Evolutionary conservation across 2,797 vertebrate species (phyloP).

Genomic region (Perodicticus potto): DNA sequence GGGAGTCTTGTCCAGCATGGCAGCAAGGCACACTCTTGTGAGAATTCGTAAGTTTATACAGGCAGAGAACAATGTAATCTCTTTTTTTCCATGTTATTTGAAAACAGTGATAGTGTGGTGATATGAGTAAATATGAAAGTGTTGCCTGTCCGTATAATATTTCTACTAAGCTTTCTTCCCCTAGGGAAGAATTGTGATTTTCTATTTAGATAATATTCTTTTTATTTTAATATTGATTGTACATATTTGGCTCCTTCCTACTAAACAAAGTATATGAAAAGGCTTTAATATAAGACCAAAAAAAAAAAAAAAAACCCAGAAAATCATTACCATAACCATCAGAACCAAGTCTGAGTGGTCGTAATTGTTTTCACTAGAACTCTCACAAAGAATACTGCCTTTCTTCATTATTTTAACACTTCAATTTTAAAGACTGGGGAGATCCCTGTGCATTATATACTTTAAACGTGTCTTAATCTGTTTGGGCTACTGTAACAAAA

Average conservation of each 20-base stretch:
- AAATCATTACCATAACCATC: not conserved
- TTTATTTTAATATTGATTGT: not conserved
- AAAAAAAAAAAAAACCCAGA: constrained; percentile 21
- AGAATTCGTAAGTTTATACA: constrained; percentile 55
- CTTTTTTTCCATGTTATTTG: not conserved
- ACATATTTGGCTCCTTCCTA: not conserved
- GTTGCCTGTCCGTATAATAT: not conserved
- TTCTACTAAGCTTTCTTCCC: not conserved
- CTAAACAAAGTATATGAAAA: not conserved
- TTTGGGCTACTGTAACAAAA: not conserved
- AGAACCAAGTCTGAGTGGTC: not conserved
- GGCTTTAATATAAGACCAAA: not conserved
- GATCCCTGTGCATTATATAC: not conserved
- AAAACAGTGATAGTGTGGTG: constrained; percentile 14
- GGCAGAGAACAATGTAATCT: not conserved
- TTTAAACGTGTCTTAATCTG: not conserved
- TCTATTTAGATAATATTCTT: constrained; percentile 22
- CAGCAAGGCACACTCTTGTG: constrained; percentile 67
- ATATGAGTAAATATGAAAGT: constrained; percentile 24
- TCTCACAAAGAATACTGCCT: not conserved
- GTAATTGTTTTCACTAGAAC: not conserved
- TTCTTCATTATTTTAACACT: not conserved
- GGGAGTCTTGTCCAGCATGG: constrained; percentile 77
- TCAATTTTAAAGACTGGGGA: not conserved
- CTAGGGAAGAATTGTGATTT: not conserved